Percentiles rank a stretch among this genome's conserved stretches.
These are phyloP conservation scores for Nephrotoma guestfalica DNA, from an alignment of 2,888 invertebrate species.

Conservation along the genomic window DNA sequence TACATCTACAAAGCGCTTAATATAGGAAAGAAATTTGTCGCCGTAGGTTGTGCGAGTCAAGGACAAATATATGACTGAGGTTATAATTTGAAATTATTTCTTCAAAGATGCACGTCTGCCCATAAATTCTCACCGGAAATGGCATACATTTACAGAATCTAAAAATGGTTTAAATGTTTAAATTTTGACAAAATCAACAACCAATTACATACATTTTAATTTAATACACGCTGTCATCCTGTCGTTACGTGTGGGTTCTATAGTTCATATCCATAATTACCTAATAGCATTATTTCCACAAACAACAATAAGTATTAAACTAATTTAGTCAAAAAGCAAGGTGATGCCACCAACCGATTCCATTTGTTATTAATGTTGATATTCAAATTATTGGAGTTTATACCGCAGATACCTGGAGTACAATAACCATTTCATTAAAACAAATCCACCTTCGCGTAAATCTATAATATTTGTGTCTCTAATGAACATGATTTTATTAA, in stretches of 20 bases:
- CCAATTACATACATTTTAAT: too few species aligned
- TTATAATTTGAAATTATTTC: too few species aligned
- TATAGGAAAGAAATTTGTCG: too few species aligned
- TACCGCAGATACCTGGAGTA: not conserved
- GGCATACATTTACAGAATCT: too few species aligned
- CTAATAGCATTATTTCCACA: not conserved
- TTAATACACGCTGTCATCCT: not conserved
- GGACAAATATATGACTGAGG: too few species aligned
- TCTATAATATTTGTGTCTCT: not conserved
- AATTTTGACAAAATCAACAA: too few species aligned
- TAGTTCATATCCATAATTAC: not conserved
- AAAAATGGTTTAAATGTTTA: too few species aligned
- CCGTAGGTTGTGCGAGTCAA: too few species aligned
- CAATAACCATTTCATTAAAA: not conserved
- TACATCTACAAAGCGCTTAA: too few species aligned
- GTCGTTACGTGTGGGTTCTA: not conserved
- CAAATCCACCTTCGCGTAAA: not conserved
- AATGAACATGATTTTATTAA: not conserved
- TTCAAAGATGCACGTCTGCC: too few species aligned
- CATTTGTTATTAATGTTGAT: not conserved
- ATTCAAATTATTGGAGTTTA: not conserved
- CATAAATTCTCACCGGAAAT: too few species aligned
- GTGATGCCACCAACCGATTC: not conserved
- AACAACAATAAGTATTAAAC: not conserved
- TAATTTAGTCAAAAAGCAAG: not conserved